phyloP scores from a whole-genome alignment of 2,113 vertebrate genomes.

The Synchiropus splendidus region DNA sequence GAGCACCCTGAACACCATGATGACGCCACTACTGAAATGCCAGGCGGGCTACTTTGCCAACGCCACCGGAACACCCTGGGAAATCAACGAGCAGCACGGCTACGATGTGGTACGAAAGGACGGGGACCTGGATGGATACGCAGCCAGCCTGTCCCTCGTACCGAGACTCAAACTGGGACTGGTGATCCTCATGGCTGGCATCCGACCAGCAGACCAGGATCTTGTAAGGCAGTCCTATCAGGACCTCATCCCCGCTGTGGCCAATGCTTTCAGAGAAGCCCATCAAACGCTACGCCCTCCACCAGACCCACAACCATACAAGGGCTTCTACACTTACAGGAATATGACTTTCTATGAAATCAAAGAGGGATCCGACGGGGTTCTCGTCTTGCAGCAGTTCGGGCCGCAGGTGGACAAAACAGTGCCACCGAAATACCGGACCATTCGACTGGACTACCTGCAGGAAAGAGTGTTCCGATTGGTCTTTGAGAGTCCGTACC shows the following conservation, averaged over 20 bases:
- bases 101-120: constrained; percentile 83
- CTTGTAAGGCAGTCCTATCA: constrained; percentile 65
- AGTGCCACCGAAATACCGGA: constrained; percentile 74
- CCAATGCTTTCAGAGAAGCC: constrained; percentile 72
- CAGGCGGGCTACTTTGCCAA: constrained; percentile 77
- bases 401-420: constrained; percentile 77
- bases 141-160: constrained; percentile 78
- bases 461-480: constrained; percentile 80
- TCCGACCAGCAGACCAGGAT: constrained; percentile 69
- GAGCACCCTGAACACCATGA: constrained; percentile 76
- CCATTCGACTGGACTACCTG: constrained; percentile 75
- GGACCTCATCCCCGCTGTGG: constrained; percentile 76
- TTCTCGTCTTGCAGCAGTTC: constrained; percentile 83
- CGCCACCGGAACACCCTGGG: constrained; percentile 85
- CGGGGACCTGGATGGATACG: constrained; percentile 82
- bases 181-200: constrained; percentile 79
- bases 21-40: constrained; percentile 74
- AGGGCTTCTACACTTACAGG: constrained; percentile 81
- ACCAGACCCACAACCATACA: constrained; percentile 70
- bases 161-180: constrained; percentile 78
- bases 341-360: constrained; percentile 88
- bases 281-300: constrained; percentile 61
- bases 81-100: constrained; percentile 75
- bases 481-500: constrained; percentile 79
- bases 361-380: constrained; percentile 64